Conservation (phyloP, 2,888 invertebrate species). For the Silvanus unidentatus region DNA sequence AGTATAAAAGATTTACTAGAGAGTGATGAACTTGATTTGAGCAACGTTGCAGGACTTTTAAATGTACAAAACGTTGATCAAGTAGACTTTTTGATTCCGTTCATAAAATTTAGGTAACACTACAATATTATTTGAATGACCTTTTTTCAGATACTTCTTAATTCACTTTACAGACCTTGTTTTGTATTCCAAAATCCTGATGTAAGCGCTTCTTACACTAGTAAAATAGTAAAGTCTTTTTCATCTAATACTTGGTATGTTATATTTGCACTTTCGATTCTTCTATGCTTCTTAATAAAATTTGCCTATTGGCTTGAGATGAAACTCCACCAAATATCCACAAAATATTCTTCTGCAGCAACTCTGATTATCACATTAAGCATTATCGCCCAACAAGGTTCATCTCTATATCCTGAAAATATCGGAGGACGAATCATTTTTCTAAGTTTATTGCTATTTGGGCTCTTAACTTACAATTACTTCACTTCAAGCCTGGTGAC, state of each 20-base stretch:
- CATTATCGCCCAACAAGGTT: slow-evolving; percentile 25
- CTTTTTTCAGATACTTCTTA: slow-evolving; percentile 17
- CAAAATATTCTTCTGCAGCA: too few relatives aligned
- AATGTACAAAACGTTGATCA: too few relatives aligned
- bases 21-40: too few relatives aligned
- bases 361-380: slow-evolving; percentile 17
- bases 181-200: slow-evolving; percentile 26
- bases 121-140: too few relatives aligned
- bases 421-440: slow-evolving; percentile 26
- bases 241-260: slow-evolving; percentile 42
- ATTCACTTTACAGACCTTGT: slow-evolving; percentile 22
- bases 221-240: slow-evolving; percentile 47
- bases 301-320: slow-evolving; percentile 27
- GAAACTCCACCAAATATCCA: too few relatives aligned
- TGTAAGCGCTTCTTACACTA: slow-evolving; percentile 22
- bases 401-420: slow-evolving; percentile 15
- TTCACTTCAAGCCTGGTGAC: slow-evolving; percentile 58
- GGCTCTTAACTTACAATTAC: slow-evolving; percentile 52
- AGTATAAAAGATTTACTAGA: too few relatives aligned
- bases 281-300: slow-evolving; percentile 40
- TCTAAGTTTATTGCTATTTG: slow-evolving; percentile 29
- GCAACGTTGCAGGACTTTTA: too few relatives aligned
- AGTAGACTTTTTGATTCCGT: too few relatives aligned
- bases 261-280: slow-evolving; percentile 30
- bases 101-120: too few relatives aligned